These are phyloP conservation scores for Dugesia japonica DNA, from an alignment of 2,888 invertebrate genomes.

Conservation along the genomic window DNA sequence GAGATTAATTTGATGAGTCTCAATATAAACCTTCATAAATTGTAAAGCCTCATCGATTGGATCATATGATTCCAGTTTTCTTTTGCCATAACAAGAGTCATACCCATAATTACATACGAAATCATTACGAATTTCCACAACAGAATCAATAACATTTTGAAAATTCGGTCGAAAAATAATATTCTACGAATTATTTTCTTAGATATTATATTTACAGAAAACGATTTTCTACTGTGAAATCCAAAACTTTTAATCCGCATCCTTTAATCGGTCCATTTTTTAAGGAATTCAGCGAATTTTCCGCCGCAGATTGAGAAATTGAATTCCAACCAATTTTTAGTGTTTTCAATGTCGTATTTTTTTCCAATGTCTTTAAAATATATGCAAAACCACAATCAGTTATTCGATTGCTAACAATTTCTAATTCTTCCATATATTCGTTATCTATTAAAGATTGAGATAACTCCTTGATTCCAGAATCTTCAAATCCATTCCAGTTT, in stretches of 20 bases:
- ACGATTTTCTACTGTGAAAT: slow-evolving; percentile 38
- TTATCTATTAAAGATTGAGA: slow-evolving; percentile 40
- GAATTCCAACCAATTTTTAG: slow-evolving; percentile 42
- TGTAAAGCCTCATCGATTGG: slow-evolving; percentile 42
- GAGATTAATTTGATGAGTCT: slow-evolving; percentile 40
- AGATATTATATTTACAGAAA: no score
- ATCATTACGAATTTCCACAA: slow-evolving; percentile 38
- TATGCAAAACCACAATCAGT: slow-evolving; percentile 40
- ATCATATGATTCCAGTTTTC: slow-evolving; percentile 40
- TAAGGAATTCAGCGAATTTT: slow-evolving; percentile 37
- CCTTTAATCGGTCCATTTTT: slow-evolving; percentile 37
- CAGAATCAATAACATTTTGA: slow-evolving; percentile 36
- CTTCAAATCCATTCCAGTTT: slow-evolving; percentile 45
- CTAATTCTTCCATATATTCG: slow-evolving; percentile 39
- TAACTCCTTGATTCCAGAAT: slow-evolving; percentile 40
- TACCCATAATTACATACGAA: slow-evolving; percentile 40
- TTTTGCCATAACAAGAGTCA: slow-evolving; percentile 42
- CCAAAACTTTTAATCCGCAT: slow-evolving; percentile 38
- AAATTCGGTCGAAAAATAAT: slow-evolving; percentile 37
- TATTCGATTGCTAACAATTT: slow-evolving; percentile 41
- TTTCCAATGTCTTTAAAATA: slow-evolving; percentile 38
- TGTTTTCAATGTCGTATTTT: slow-evolving; percentile 39
- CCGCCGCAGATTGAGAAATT: slow-evolving; percentile 40
- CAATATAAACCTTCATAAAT: slow-evolving; percentile 40
- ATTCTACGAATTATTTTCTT: slow-evolving; percentile 35